Percentiles rank a stretch among this genome's conserved stretches.
These are phyloP conservation scores for Tetramorium simillimum DNA, from an alignment of 1,140 invertebrate genomes.

Conservation along the genomic window DNA sequence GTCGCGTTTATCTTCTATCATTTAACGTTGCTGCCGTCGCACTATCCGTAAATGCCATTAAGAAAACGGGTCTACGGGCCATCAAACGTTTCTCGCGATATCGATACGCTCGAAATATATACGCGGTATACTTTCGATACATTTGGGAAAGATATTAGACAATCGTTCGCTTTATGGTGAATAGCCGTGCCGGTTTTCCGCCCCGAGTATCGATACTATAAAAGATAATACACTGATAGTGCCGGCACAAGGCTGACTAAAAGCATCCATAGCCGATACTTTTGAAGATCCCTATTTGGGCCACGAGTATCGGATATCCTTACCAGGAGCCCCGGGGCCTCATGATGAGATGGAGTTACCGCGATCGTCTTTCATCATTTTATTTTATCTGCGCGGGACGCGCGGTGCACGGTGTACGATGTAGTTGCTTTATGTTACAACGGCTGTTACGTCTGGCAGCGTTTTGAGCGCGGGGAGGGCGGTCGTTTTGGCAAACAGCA, in stretches of 20 bases:
- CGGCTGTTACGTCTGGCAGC: background rate
- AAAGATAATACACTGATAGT: background rate
- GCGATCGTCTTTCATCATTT: conserved; percentile 47
- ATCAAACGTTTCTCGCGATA: background rate
- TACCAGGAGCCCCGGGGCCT: background rate
- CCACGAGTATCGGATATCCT: conserved; percentile 35
- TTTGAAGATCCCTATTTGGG: conserved; percentile 40
- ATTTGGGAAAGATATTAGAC: conserved; percentile 1
- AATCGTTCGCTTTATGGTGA: background rate
- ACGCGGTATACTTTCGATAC: background rate
- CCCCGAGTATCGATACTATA: background rate
- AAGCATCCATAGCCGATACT: conserved; percentile 25
- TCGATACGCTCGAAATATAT: conserved; percentile 15
- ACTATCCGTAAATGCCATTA: background rate
- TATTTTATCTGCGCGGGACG: conserved; percentile 1
- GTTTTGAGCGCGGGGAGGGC: background rate
- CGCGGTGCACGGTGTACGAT: background rate
- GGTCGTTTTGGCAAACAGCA: conserved; percentile 25
- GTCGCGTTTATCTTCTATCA: conserved; percentile 16
- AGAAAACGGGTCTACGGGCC: background rate
- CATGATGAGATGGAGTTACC: conserved; percentile 23
- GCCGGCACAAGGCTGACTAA: background rate
- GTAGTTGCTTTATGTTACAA: background rate
- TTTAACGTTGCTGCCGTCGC: background rate
- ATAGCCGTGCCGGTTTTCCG: background rate